phyloP scores from a whole-genome alignment of 2,888 invertebrate species.

The Therioaphis trifolii region DNA sequence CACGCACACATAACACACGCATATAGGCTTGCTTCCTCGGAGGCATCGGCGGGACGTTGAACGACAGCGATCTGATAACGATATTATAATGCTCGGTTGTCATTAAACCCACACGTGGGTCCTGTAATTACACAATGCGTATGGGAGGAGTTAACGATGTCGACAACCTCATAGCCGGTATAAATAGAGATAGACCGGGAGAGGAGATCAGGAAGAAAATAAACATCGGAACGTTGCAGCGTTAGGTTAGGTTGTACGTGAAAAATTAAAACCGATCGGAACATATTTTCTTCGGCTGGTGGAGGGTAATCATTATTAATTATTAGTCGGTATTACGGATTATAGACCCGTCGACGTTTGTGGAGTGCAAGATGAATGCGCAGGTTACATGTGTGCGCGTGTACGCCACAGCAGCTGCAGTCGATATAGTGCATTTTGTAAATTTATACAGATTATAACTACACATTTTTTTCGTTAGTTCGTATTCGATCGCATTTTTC shows the following conservation, averaged over 20 bases:
- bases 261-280: conserved; percentile 30
- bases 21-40: conserved; percentile 56
- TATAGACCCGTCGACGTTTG: neutral
- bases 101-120: conserved; percentile 57
- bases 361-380: no score
- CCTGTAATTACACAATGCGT: conserved; percentile 57
- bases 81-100: conserved; percentile 58
- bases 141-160: conserved; percentile 62
- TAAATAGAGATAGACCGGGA: neutral
- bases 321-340: neutral
- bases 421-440: no score
- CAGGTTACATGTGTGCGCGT: no score
- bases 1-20: neutral
- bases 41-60: conserved; percentile 54
- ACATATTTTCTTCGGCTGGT: neutral
- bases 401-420: no score
- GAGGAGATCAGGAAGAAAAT: conserved; percentile 18
- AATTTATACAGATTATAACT: no score
- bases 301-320: neutral
- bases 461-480: no score
- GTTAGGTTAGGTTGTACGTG: conserved; percentile 5
- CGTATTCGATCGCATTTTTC: no score
- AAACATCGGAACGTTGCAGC: conserved; percentile 43
- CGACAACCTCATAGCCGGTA: conserved; percentile 55
- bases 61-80: conserved; percentile 63